These are phyloP conservation scores for Argyrosomus regius DNA, from an alignment of 2,797 vertebrate species.

Conservation along the genomic window DNA sequence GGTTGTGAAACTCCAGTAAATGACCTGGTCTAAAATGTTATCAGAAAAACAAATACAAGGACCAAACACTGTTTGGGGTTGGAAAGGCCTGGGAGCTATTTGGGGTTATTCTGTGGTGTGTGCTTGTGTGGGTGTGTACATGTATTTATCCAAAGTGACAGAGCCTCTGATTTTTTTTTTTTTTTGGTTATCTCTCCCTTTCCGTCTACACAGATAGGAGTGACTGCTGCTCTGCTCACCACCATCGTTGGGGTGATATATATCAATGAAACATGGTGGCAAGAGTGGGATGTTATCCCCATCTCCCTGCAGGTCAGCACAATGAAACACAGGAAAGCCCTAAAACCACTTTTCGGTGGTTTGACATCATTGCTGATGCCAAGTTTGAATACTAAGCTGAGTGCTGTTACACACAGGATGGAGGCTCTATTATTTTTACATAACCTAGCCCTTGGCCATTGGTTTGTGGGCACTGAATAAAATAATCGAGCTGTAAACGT, in stretches of 20 bases:
- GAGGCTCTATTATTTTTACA: not conserved
- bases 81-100: constrained; percentile 19
- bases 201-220: constrained; percentile 86
- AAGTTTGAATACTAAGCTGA: not conserved
- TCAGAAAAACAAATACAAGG: constrained; percentile 45
- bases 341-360: constrained; percentile 3
- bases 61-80: constrained; percentile 25
- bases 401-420: not conserved
- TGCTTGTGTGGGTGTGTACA: constrained; percentile 3
- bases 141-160: constrained; percentile 32
- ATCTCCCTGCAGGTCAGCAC: constrained; percentile 93
- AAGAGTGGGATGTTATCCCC: constrained; percentile 94
- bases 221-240: constrained; percentile 88
- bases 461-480: constrained; percentile 7
- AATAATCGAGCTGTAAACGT: not conserved
- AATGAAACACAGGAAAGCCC: constrained; percentile 8
- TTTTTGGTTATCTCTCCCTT: constrained; percentile 16
- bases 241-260: constrained; percentile 91
- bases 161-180: constrained; percentile 21
- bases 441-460: not conserved
- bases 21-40: constrained; percentile 27
- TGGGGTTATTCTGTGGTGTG: constrained; percentile 12
- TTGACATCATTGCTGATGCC: constrained; percentile 10
- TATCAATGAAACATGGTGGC: constrained; percentile 92
- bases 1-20: constrained; percentile 50